Percentiles rank a stretch among this genome's conserved stretches.
Conservation (phyloP, 2,797 vertebrate species). For the Bovichtus variegatus region DNA sequence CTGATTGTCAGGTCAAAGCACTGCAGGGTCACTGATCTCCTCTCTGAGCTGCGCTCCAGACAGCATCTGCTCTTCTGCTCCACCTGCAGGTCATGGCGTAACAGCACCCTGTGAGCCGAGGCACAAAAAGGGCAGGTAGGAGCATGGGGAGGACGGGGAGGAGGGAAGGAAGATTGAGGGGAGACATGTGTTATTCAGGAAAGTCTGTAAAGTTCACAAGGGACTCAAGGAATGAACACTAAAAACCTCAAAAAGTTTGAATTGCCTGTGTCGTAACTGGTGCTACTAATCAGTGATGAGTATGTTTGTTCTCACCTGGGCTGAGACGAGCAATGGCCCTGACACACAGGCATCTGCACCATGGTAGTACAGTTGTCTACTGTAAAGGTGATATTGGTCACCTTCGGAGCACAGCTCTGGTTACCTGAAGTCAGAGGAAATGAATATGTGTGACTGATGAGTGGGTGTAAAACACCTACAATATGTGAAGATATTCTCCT, state of each 20-base stretch:
- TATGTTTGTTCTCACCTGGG: conserved; percentile 63
- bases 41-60: conserved; percentile 40
- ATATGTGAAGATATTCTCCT: not conserved
- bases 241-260: not conserved
- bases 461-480: not conserved
- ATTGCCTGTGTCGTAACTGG: not conserved
- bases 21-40: conserved; percentile 41
- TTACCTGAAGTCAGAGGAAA: conserved; percentile 55
- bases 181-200: not conserved
- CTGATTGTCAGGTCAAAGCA: conserved; percentile 48
- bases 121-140: not conserved
- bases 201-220: not conserved
- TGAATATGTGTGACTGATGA: not conserved
- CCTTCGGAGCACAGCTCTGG: conserved; percentile 56
- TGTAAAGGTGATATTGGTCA: conserved; percentile 48
- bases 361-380: conserved; percentile 58
- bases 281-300: not conserved
- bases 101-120: conserved; percentile 28
- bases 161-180: not conserved
- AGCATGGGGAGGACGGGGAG: not conserved
- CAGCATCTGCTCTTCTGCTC: conserved; percentile 54
- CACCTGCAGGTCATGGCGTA: conserved; percentile 51
- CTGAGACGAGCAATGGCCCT: conserved; percentile 71
- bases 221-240: not conserved
- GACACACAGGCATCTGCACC: conserved; percentile 69